Conservation (phyloP, 1,140 invertebrate genomes). For the Mactra quadrangularis region DNA sequence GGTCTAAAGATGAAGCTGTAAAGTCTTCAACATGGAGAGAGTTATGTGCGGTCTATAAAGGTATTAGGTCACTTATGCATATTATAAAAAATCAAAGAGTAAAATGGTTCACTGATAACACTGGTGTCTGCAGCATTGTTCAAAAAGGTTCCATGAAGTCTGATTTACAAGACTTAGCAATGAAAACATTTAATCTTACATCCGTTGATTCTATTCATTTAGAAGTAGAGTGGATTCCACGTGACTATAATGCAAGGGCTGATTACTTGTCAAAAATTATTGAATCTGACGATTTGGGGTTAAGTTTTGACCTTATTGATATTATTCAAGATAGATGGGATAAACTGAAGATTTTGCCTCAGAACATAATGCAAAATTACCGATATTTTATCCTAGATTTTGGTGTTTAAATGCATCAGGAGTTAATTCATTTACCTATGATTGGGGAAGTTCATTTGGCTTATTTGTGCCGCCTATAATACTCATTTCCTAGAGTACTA, state of each 20-base stretch:
- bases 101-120: conserved; percentile 62
- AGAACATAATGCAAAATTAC: conserved; percentile 39
- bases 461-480: conserved; percentile 46
- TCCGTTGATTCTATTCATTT: conserved; percentile 23
- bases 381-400: conserved; percentile 33
- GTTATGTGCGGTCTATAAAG: conserved; percentile 16
- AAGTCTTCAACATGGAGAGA: conserved; percentile 29
- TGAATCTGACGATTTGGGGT: conserved; percentile 40
- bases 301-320: conserved; percentile 14
- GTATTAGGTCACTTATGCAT: neutral
- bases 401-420: conserved; percentile 24
- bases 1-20: neutral
- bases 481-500: conserved; percentile 9
- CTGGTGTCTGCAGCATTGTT: conserved; percentile 44
- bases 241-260: conserved; percentile 24
- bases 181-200: conserved; percentile 35
- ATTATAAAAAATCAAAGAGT: conserved; percentile 33
- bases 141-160: conserved; percentile 49
- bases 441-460: conserved; percentile 19
- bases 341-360: conserved; percentile 27
- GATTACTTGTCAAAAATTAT: conserved; percentile 42
- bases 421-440: conserved; percentile 46
- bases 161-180: conserved; percentile 46
- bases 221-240: conserved; percentile 39
- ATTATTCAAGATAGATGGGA: conserved; percentile 32